Evolutionary conservation across 1,140 invertebrate species (phyloP), one percentile per base, ranked within the genome.

Genomic region (Brachionus plicatilis): DNA sequence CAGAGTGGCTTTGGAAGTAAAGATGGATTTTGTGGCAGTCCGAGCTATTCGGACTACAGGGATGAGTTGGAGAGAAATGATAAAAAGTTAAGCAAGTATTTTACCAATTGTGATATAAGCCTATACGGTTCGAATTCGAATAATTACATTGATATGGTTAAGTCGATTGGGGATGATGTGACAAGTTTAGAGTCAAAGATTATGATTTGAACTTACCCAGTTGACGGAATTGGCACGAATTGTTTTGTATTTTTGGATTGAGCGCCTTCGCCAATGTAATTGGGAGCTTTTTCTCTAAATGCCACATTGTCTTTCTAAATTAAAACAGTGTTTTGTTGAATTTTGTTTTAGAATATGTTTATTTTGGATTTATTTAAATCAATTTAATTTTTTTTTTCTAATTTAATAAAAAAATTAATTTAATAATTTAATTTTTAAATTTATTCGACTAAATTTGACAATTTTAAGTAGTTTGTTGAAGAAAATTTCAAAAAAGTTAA

Each of bases 281-380:
- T 80, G 27, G 76, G 76, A 33, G 76, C 76, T 60, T 60, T 56
- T 80, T 80, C 76, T 60, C 76, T 56, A n/a, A 80, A 80, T 41
- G 76, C 33, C n/a, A 80, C 53, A 65, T 80, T 80, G 12, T 80
- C 50, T 41, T 80, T 60, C 76, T 80, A 56, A 53, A 29, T 78
- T 24, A 0, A 47, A 12, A 47, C 4, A 47, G 45, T 47, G 17
- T 24, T 14, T n/a, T 14, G 3, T 8, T 53, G 53, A 53, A 53
- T 56, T 53, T 78, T 78, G 14, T 78, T 78, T 53, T 27, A 12
- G 14, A 11, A 50, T 76, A 6, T 37, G 1, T 37, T 37, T 37
- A 37, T 37, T 37, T 37, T 37, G 33, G 33, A 37, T 37, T 37
- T 37, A 37, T 37, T 37, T 37, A 6, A 5, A 37, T 50, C 0